Evolutionary conservation across 2,797 vertebrate species (phyloP).

Genomic region (Sebastes steindachneri): DNA sequence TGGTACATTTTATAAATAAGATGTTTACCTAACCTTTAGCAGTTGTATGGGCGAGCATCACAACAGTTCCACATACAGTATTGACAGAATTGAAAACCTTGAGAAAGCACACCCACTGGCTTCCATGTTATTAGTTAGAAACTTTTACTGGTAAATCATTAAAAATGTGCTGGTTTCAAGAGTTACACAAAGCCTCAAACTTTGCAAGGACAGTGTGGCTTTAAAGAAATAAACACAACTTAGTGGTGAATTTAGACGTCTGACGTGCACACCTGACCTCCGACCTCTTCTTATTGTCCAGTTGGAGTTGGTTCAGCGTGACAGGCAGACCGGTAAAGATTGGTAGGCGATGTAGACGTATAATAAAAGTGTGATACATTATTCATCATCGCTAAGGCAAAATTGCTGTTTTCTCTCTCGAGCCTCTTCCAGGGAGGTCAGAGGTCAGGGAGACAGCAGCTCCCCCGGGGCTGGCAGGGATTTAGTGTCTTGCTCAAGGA

Average conservation of each 20-base stretch:
- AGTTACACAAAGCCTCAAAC: neutral
- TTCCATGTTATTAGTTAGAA: neutral
- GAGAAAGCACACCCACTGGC: neutral
- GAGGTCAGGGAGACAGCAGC: slow-evolving; percentile 22
- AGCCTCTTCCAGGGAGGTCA: slow-evolving; percentile 3
- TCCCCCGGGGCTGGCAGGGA: slow-evolving; percentile 11
- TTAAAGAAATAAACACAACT: neutral
- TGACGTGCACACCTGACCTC: neutral
- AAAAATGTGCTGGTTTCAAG: neutral
- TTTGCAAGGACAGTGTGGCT: neutral
- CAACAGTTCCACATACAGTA: neutral
- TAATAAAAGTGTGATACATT: slow-evolving; percentile 57
- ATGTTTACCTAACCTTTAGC: neutral
- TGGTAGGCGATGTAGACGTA: neutral
- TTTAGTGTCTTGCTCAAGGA: slow-evolving; percentile 53
- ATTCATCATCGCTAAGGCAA: slow-evolving; percentile 44
- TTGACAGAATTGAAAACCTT: neutral
- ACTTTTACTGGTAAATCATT: neutral
- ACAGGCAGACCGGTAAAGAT: neutral
- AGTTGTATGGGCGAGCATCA: neutral
- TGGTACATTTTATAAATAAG: neutral
- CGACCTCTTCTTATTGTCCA: slow-evolving; percentile 29
- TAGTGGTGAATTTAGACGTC: neutral
- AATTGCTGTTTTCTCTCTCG: slow-evolving; percentile 12
- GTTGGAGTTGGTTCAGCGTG: neutral